Conservation (phyloP, 2,888 invertebrate species). For the Pandemis corylana region DNA sequence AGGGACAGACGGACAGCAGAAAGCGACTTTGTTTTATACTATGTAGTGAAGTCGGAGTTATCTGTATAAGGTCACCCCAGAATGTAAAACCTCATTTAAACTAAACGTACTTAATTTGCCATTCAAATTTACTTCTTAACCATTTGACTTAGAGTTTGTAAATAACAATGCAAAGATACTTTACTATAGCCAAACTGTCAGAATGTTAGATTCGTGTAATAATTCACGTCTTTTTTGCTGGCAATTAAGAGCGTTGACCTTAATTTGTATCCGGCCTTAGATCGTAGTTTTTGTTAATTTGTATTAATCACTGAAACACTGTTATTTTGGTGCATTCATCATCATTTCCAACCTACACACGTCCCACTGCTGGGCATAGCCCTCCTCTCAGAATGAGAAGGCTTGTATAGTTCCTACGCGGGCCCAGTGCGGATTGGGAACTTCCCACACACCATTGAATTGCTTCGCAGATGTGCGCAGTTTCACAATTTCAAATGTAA, state of each 20-base stretch:
- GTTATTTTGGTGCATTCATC: not conserved
- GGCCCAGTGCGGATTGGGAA: too few species aligned
- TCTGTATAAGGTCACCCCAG: not conserved
- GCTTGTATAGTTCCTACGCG: too few species aligned
- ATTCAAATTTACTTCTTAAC: not conserved
- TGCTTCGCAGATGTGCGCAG: too few species aligned
- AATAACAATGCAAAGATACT: not conserved
- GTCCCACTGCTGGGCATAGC: too few species aligned
- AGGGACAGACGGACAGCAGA: too few species aligned
- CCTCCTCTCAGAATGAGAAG: too few species aligned
- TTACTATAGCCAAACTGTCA: not conserved
- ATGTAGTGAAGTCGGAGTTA: not conserved
- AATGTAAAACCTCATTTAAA: conserved; percentile 1
- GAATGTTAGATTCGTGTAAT: conserved; percentile 30
- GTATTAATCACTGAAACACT: conserved; percentile 19
- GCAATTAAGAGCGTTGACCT: conserved; percentile 27
- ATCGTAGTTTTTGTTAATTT: conserved; percentile 27
- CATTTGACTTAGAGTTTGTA: not conserved
- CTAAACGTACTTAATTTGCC: not conserved
- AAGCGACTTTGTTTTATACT: too few species aligned
- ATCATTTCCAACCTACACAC: too few species aligned
- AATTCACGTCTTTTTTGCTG: conserved; percentile 29
- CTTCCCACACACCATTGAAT: too few species aligned
- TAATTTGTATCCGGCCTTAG: conserved; percentile 28
- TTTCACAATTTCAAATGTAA: too few species aligned